Base-by-base conservation (phyloP, 1,140 invertebrate genomes). In the Marisa cornuarietis region DNA sequence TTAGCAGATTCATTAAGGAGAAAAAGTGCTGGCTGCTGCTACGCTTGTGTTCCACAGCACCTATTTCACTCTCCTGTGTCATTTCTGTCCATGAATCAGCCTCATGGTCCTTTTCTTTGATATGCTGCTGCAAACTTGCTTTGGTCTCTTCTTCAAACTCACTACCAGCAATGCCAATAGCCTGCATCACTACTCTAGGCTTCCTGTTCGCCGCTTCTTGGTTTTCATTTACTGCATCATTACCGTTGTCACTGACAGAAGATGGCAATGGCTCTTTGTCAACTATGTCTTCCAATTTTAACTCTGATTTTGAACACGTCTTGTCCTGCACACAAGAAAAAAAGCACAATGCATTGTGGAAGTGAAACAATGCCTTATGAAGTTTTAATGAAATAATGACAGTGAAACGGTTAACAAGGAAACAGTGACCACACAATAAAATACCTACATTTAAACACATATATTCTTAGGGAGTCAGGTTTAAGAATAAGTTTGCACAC, bases 1-100 rank as follows among this genome's bases (percentile, higher is more conserved):
- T 82, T 10, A 85, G 74, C 61, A 86, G 81, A 78, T 84, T 87
- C 66, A 82, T 81, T 75, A 85, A 82, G 31, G 84, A 84, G 73
- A 82, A 83, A 62, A 81, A 81, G 22, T 80, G 82, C 26, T 73
- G 54, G 42, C 69, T 61, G 58, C 79, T 75, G 65, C 66, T 20
- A 51, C 69, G 49, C 14, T 71, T 77, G 26, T 77, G 69, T 22
- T 77, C 76, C 24, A 65, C 52, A 7, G 63, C 9, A 18, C 54
- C 16, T 11, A 18, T 58, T 58, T 58, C 11, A 58, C 4, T 79
- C 24, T 81, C 76, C 18, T 79, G 61, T 31, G 52, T 69, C 26
- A 74, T 58, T 63, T 71, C 77, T 26, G 69, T 81, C 58, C 66
- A 26, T 7, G 71, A 24, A 52, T 79, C 61, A 42, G 65, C 73